Evolutionary conservation across 2,113 vertebrate genomes (phyloP), one percentile per base, ranked within the genome.

Genomic region (Vulpes ferrilata): DNA sequence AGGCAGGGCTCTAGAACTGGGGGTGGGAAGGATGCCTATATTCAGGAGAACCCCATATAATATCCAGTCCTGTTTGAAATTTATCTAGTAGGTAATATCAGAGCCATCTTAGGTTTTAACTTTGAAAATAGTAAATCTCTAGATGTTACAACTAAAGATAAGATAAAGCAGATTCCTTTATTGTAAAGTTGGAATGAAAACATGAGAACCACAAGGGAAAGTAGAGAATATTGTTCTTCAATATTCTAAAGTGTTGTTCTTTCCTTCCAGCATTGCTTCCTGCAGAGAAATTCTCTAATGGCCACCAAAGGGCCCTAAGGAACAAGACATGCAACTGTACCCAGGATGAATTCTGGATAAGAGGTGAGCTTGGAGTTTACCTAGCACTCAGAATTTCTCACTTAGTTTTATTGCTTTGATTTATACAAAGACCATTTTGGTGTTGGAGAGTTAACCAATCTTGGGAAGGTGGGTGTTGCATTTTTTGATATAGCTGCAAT

Each of bases 1-100:
- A 48, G 5, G 30, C 5, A 20, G 4, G 1, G 6, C 32, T 78
- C 13, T 64, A n/a, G 48, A 23, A 0, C 0, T 3, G 3, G 19
- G 11, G 38, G 12, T 0, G 15, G 13, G 23, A 57, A 23, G 1
- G 3, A 43, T 5, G n/a, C 5, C 48, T 80, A 5, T 43, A 85
- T 67, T 74, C 64, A 43, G 30, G 12, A 80, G 55, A 13, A 8
- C 1, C 55, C 79, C 62, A 7, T 11, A 9, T 85, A 65, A 22
- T 30, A 13, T 88, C 25, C 27, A 43, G 8, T 90, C 35, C 27
- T 74, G 57, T 93, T 85, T 64, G 35, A 48, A 64, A 9, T 65
- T 65, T 88, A 51, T 73, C n/a, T 53, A 27, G 55, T 73, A 38
- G 27, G 23, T 23, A 27, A 74, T 17, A 2, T 92, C 85, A 82